A percentile compares a stretch with the other conserved stretches of the same genome.
phyloP scores from a whole-genome alignment of 2,113 vertebrate genomes.

The Cottus gobio region DNA sequence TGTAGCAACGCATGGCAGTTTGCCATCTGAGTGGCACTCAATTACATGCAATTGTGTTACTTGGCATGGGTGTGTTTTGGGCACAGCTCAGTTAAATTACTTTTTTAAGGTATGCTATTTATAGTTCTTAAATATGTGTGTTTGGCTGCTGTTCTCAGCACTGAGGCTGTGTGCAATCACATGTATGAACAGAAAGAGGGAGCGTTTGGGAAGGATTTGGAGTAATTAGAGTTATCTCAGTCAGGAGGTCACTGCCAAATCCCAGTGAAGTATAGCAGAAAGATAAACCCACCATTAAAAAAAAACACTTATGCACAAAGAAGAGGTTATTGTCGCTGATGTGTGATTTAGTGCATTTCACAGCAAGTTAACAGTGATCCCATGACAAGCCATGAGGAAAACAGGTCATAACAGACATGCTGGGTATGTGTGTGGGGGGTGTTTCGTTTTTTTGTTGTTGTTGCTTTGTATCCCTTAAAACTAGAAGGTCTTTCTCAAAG shows the following conservation, averaged over 20 bases:
- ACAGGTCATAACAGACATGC: background rate
- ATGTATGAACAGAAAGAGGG: background rate
- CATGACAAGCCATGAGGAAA: conserved; percentile 3
- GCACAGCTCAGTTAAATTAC: background rate
- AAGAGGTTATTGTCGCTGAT: background rate
- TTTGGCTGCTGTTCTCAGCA: background rate
- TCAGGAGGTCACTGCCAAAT: conserved; percentile 4
- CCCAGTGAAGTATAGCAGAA: background rate
- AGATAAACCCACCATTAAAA: background rate
- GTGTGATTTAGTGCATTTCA: background rate
- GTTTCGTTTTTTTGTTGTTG: background rate
- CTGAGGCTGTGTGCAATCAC: background rate
- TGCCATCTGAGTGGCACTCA: background rate
- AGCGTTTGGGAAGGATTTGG: background rate
- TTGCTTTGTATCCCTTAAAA: background rate
- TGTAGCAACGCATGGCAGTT: background rate
- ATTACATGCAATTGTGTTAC: background rate
- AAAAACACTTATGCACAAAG: background rate
- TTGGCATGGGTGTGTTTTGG: background rate
- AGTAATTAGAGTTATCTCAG: conserved; percentile 9
- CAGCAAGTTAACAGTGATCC: conserved; percentile 2
- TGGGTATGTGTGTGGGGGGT: background rate
- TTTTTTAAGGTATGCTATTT: background rate
- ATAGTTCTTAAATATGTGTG: background rate
- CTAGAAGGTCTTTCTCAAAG: background rate